These are phyloP conservation scores for Idaea dimidiata DNA, from an alignment of 2,888 invertebrate genomes.

Conservation along the genomic window DNA sequence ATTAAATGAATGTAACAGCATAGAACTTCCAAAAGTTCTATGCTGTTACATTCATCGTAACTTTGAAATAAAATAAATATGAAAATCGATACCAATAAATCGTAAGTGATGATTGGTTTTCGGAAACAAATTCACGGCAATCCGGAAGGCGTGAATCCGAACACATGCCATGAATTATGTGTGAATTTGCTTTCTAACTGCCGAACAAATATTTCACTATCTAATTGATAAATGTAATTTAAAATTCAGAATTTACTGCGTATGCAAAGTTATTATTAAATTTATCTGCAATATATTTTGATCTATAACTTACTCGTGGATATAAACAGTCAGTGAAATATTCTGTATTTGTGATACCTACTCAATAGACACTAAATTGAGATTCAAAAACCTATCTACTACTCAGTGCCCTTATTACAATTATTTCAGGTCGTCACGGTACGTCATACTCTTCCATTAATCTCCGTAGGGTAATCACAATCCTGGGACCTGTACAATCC, in stretches of 20 bases:
- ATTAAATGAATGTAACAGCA: too few relatives aligned
- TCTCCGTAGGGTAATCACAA: too few relatives aligned
- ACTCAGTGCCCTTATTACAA: too few relatives aligned
- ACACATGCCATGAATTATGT: neutral
- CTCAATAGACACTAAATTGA: too few relatives aligned
- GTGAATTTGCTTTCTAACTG: slow-evolving; percentile 1
- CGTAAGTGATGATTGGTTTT: slow-evolving; percentile 4
- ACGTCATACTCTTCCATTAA: too few relatives aligned
- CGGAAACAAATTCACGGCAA: neutral
- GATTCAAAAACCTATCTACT: too few relatives aligned
- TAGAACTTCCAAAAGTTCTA: too few relatives aligned
- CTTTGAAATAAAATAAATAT: neutral
- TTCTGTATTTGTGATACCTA: too few relatives aligned
- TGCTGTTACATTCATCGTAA: too few relatives aligned
- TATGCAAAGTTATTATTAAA: slow-evolving; percentile 3
- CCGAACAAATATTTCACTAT: neutral
- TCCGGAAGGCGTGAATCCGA: neutral
- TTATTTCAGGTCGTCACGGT: too few relatives aligned
- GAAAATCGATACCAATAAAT: slow-evolving; percentile 5
- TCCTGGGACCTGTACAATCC: too few relatives aligned
- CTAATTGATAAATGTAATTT: slow-evolving; percentile 1
- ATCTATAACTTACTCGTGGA: neutral
- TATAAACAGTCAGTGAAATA: neutral
- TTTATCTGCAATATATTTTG: neutral
- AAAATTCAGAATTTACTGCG: neutral